Evolutionary conservation across 2,113 vertebrate species (phyloP), one percentile per base, ranked within the genome.

Genomic region (Neolamprologus longior): DNA sequence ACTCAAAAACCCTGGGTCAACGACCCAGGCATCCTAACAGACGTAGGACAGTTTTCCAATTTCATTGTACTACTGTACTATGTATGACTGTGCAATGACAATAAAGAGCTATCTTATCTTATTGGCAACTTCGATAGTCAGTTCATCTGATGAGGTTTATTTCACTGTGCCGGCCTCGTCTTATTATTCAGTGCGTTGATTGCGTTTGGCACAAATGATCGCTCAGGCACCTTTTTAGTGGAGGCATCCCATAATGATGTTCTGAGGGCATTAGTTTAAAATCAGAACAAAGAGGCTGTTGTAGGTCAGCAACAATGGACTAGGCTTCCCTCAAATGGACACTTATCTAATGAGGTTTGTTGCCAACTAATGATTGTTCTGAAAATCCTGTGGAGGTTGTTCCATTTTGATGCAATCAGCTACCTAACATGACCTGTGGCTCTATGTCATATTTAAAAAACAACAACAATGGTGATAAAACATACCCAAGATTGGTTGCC

Each of bases 131-230:
- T 76, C 6, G 5, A 76, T 45, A 26, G 21, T 47, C 14, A 7
- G 14, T 1, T 47, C 24, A 28, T 76, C 14, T 47, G 40, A 26
- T 28, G 40, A 76, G 24, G 68, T 76, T 47, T 28, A 26, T 26
- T 45, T 73, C 37, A 17, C 37, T 17, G 37, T 73, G 21, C 14
- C 11, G 0, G 19, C 33, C 63, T 13, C 19, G 1, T 68, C 61
- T 66, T 66, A n/a, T 21, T 40, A 5, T 21, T 21, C 63, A 40
- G 63, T 40, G n/a, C 0, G 7, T 0, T 0, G 3, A 68, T 40
- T 68, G 63, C 1, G 0, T 66, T 66, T 66, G 61, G 10, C 61
- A 66, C 19, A 21, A 37, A 21, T 37, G 17, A n/a, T 66, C 19
- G 0, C 17, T 40, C 11, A 9, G n/a, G 35, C 35, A 40, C 11